Evolutionary conservation across 2,888 invertebrate genomes (phyloP).

Genomic region (Phyto melanocephala): DNA sequence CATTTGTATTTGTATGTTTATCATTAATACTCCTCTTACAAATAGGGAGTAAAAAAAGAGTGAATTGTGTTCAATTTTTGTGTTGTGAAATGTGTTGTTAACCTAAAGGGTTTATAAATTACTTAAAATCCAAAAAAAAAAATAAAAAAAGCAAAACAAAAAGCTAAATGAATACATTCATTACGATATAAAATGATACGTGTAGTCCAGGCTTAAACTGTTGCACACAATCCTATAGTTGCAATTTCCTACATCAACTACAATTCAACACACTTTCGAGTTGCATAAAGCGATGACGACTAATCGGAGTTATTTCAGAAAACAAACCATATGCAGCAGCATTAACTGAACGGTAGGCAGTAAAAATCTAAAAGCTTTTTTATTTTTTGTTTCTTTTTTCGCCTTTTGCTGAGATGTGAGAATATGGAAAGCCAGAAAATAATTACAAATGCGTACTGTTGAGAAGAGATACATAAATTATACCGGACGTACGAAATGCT

Average conservation of each 20-base stretch:
- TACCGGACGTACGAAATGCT: constrained; percentile 42
- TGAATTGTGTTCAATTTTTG: constrained; percentile 42
- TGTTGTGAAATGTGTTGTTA: constrained; percentile 55
- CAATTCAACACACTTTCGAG: constrained; percentile 39
- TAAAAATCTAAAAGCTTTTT: constrained; percentile 26
- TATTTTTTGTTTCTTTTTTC: constrained; percentile 8
- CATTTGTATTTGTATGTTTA: constrained; percentile 2
- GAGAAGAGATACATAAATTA: not conserved
- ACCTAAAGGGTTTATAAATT: constrained; percentile 60
- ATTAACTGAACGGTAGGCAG: constrained; percentile 26
- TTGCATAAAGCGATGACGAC: constrained; percentile 20
- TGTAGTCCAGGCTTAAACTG: not conserved
- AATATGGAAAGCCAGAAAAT: constrained; percentile 20
- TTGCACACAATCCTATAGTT: constrained; percentile 71
- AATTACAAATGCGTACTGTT: constrained; percentile 22
- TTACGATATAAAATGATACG: constrained; percentile 35
- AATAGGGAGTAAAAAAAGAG: not conserved
- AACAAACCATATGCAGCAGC: constrained; percentile 18
- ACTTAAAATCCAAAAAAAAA: constrained; percentile 61
- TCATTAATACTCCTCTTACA: not conserved
- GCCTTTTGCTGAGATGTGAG: constrained; percentile 25
- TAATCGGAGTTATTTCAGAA: constrained; percentile 23
- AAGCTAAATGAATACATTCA: constrained; percentile 62
- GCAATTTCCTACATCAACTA: constrained; percentile 69
- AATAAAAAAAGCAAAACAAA: constrained; percentile 58